phyloP scores from a whole-genome alignment of 2,113 vertebrate genomes.

The Fulmarus glacialis region DNA sequence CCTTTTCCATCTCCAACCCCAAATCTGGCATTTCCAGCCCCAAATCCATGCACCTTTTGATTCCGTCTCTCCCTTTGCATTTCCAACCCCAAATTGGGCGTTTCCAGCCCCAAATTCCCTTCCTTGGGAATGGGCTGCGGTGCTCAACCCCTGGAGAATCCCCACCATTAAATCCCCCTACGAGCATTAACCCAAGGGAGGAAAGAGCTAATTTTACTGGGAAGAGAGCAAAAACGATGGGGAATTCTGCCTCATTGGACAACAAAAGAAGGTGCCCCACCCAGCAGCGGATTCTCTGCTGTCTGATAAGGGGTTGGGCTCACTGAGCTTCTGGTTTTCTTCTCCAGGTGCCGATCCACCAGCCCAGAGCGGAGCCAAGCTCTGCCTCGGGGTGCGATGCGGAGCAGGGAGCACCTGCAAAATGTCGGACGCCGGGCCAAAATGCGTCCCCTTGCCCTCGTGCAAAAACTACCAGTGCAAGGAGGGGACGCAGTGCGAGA shows the following conservation, averaged over 20 bases:
- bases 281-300: neutral
- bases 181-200: rapidly evolving
- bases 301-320: neutral
- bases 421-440: rapidly evolving
- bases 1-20: too few relatives aligned
- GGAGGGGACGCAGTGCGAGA: neutral
- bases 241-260: neutral
- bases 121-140: rapidly evolving
- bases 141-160: neutral
- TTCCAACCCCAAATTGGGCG: too few relatives aligned
- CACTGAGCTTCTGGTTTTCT: rapidly evolving
- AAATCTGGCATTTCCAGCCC: neutral
- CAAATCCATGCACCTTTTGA: neutral
- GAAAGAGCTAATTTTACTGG: rapidly evolving
- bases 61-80: too few relatives aligned
- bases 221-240: rapidly evolving
- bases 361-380: rapidly evolving
- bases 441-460: neutral
- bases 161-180: too few relatives aligned
- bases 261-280: too few relatives aligned
- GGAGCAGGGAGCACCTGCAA: neutral
- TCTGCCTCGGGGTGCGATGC: neutral
- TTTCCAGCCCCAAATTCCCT: neutral
- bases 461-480: neutral
- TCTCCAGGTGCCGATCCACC: neutral